phyloP scores from a whole-genome alignment of 2,797 vertebrate species.

The Enteromius trimaculatus region DNA sequence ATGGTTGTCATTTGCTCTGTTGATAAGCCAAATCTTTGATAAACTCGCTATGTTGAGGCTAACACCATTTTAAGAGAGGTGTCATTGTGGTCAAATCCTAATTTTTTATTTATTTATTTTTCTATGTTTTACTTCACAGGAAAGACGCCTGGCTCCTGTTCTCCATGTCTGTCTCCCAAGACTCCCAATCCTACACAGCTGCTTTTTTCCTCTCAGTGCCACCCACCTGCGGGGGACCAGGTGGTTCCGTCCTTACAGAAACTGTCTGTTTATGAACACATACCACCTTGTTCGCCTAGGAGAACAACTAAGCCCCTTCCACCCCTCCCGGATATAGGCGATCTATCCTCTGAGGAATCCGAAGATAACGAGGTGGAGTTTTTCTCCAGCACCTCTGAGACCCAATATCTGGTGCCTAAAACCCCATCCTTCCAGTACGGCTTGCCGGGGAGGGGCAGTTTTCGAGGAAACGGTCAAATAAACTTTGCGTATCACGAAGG shows the following conservation, averaged over 20 bases:
- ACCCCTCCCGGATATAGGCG: conserved; percentile 82
- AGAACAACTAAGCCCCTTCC: conserved; percentile 88
- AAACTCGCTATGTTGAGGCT: conserved; percentile 77
- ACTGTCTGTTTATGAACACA: conserved; percentile 76
- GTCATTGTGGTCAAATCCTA: neutral
- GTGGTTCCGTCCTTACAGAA: conserved; percentile 83
- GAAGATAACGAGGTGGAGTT: conserved; percentile 93
- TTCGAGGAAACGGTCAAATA: conserved; percentile 85
- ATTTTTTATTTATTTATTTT: too few species aligned
- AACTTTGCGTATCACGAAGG: conserved; percentile 88
- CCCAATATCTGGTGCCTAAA: conserved; percentile 75
- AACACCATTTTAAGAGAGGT: conserved; percentile 54
- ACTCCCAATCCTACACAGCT: conserved; percentile 70
- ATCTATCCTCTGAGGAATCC: conserved; percentile 82
- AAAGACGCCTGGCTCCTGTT: conserved; percentile 48
- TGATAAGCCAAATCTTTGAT: conserved; percentile 72
- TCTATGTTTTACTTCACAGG: conserved; percentile 33
- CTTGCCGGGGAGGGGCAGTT: conserved; percentile 77
- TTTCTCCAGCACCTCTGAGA: conserved; percentile 85
- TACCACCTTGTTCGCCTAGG: conserved; percentile 71
- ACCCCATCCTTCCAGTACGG: conserved; percentile 71
- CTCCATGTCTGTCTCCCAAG: conserved; percentile 68
- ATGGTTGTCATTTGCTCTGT: conserved; percentile 58
- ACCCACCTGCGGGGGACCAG: conserved; percentile 77
- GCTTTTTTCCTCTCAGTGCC: conserved; percentile 62